phyloP scores from a whole-genome alignment of 2,888 invertebrate genomes.

The Sarcophaga subvicina region DNA sequence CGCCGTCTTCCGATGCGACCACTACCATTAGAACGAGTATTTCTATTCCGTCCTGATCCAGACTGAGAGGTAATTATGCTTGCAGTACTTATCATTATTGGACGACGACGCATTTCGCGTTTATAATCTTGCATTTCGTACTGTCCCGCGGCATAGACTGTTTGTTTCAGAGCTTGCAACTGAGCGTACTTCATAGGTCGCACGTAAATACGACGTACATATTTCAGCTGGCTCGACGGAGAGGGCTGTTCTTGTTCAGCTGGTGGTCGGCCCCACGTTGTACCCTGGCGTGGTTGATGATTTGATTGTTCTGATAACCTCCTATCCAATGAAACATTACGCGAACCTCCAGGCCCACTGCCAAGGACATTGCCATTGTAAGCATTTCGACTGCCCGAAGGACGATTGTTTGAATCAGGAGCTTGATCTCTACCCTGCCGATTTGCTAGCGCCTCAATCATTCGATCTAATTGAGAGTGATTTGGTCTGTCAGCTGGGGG shows the following conservation, averaged over 20 bases:
- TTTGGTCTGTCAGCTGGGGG: constrained; percentile 76
- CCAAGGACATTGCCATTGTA: constrained; percentile 75
- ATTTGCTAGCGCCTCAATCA: constrained; percentile 87
- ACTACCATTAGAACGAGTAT: constrained; percentile 74
- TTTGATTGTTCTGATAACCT: constrained; percentile 65
- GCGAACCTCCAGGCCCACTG: constrained; percentile 67
- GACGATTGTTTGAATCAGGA: constrained; percentile 79
- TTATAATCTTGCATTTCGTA: constrained; percentile 86
- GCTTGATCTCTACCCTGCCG: constrained; percentile 82
- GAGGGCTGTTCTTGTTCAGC: constrained; percentile 67
- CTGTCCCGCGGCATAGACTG: constrained; percentile 80
- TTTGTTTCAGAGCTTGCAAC: constrained; percentile 81
- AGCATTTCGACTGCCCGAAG: constrained; percentile 69
- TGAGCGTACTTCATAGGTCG: constrained; percentile 83
- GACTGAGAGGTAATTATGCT: constrained; percentile 80
- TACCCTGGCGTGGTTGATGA: constrained; percentile 68
- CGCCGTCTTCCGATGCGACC: constrained; percentile 67
- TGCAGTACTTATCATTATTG: constrained; percentile 87
- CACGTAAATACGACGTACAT: constrained; percentile 85
- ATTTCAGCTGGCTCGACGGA: constrained; percentile 82
- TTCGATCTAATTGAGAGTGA: constrained; percentile 86
- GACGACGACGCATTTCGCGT: constrained; percentile 89
- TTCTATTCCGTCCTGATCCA: constrained; percentile 76
- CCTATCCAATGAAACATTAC: constrained; percentile 64
- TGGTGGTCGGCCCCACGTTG: constrained; percentile 70